Evolutionary conservation across 2,113 vertebrate species (phyloP).

Genomic region (Zosterops borbonicus): DNA sequence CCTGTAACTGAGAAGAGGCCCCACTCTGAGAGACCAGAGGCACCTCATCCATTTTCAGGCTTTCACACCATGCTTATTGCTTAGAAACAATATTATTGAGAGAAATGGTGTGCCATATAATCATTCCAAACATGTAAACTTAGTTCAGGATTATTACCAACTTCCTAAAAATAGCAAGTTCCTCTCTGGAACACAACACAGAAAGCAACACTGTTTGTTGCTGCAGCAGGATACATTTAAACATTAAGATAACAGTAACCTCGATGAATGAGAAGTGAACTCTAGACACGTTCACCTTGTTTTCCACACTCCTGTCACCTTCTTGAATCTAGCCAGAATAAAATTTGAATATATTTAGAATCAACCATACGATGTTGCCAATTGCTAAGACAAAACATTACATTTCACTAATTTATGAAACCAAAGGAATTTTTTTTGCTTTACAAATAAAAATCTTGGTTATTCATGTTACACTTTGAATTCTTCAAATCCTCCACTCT

Average conservation of each 20-base stretch:
- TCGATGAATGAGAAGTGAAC: slow-evolving; percentile 57
- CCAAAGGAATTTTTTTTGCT: not conserved
- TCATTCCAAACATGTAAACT: not conserved
- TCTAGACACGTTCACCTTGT: slow-evolving; percentile 7
- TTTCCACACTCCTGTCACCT: slow-evolving; percentile 44
- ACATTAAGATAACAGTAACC: slow-evolving; percentile 22
- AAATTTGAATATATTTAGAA: slow-evolving; percentile 65
- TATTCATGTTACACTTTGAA: not conserved
- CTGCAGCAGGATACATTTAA: slow-evolving; percentile 26
- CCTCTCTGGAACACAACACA: slow-evolving; percentile 2
- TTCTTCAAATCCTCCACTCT: not conserved
- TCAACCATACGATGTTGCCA: slow-evolving; percentile 32
- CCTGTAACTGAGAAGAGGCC: not conserved
- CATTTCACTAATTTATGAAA: slow-evolving; percentile 21
- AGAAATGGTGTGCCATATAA: not conserved
- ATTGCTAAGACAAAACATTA: slow-evolving; percentile 39
- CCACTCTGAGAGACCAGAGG: not conserved
- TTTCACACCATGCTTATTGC: not conserved
- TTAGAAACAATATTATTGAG: not conserved
- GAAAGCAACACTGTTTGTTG: slow-evolving; percentile 37
- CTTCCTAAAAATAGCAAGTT: slow-evolving; percentile 38
- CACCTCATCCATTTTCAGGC: not conserved
- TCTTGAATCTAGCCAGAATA: slow-evolving; percentile 44
- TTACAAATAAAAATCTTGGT: not conserved
- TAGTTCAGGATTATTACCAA: slow-evolving; percentile 1